Base-by-base conservation (phyloP, 1,140 invertebrate species). In the Gerris buenoi region DNA sequence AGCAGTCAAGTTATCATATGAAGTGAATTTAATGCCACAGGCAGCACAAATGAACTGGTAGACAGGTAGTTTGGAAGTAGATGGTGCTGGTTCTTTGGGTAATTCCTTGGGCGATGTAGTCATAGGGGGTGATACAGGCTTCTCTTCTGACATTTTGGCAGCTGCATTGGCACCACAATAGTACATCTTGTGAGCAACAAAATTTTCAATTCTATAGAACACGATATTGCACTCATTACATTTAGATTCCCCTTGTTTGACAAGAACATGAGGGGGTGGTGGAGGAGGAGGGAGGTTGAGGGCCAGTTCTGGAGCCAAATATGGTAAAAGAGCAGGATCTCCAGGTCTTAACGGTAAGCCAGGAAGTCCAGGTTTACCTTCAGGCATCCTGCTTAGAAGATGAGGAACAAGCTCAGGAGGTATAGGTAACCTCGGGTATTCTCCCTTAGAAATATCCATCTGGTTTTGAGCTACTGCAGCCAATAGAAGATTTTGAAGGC, bases 221-320 rank as follows among this genome's bases (percentile, higher is more conserved):
- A 95, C 93, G 66, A 98, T 98, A 75, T 96, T 96, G 79, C 94
- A 97, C 72, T 97, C 93, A 72, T 91, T 87, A 78, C 94, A 97
- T 77, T 93, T 95, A 25, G 86, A 92, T 0, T 90, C 87, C 14
- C 88, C 88, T 76, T 90, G 85, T 72, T 91, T 91, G 56, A 91
- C 87, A 62, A 90, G 81, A 46, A 91, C 88, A 72, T 90, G 87
- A 5, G 81, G 77, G 61, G 81, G 79, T 0, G 69, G 66, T 2
- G 71, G 73, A 5, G 76, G 73, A 56, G 74, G 76, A 14, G 76
- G 71, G 10, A 79, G 76, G 25, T 77, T 71, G 2, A 75, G 46
- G 26, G 77, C 79, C 14, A 75, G 68, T 27, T 75, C 74, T 1
- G 73, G 68, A n/a, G 70, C 70, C 29, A 73, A 65, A 29, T 72